Conservation (phyloP, 2,113 vertebrate genomes). For the Tachycineta bicolor region DNA sequence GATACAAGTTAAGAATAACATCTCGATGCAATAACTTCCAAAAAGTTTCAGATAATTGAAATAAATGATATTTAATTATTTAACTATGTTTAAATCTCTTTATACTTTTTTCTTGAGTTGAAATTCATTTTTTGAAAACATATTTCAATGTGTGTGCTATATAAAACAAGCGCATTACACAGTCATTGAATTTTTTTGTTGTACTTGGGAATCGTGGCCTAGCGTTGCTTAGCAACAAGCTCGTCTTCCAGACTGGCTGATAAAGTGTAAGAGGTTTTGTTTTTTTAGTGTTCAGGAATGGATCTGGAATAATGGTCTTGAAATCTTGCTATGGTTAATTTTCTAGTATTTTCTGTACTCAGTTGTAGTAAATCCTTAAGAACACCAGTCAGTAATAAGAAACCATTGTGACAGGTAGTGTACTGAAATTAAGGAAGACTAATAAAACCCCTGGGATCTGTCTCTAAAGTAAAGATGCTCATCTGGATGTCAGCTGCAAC, state of each 20-base stretch:
- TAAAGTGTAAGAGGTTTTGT: not conserved
- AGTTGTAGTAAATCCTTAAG: not conserved
- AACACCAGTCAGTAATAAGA: not conserved
- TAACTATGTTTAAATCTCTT: not conserved
- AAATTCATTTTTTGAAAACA: not conserved
- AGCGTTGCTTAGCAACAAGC: constrained; percentile 53
- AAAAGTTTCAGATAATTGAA: not conserved
- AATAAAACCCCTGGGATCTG: not conserved
- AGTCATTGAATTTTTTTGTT: not conserved
- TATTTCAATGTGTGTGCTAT: not conserved
- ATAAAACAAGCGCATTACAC: not conserved
- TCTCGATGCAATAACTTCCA: not conserved
- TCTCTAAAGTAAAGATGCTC: not conserved
- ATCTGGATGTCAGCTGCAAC: not conserved
- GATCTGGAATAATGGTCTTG: not conserved
- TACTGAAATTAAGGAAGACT: not conserved
- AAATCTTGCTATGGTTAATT: not conserved
- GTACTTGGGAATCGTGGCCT: not conserved
- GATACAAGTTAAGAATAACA: not conserved
- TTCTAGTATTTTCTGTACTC: not conserved
- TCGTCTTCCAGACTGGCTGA: not conserved
- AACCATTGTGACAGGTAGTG: not conserved
- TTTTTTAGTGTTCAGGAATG: not conserved
- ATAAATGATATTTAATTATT: not conserved
- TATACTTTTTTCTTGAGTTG: not conserved